Conservation (phyloP, 1,140 invertebrate genomes). For the Pentalonia nigronervosa region DNA sequence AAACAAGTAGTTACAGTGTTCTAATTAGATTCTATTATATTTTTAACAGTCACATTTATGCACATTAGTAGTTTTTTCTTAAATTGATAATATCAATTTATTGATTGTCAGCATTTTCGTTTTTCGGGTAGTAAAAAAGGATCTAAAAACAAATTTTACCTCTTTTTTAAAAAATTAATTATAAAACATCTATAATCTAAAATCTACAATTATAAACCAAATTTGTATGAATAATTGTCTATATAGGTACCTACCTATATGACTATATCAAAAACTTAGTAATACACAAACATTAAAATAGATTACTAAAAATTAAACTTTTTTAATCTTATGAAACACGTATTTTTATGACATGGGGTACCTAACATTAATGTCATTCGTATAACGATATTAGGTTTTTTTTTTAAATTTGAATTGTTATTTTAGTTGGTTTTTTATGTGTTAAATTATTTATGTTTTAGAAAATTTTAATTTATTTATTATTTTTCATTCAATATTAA, state of each 20-base stretch:
- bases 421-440: neutral
- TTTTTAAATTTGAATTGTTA: neutral
- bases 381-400: neutral
- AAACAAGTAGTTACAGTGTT: neutral
- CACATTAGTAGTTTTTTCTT: neutral
- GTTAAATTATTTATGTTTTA: neutral
- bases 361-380: neutral
- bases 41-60: neutral
- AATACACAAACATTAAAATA: neutral
- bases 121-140: too few relatives aligned
- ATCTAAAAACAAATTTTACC: neutral
- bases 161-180: neutral
- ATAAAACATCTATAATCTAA: too few relatives aligned
- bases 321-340: too few relatives aligned
- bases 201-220: neutral
- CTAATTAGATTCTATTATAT: neutral
- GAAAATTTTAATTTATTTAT: neutral
- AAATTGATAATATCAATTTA: neutral
- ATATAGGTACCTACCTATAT: too few relatives aligned
- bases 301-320: neutral
- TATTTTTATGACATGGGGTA: too few relatives aligned
- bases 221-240: neutral
- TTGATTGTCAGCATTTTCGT: neutral
- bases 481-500: neutral
- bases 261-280: neutral